phyloP scores from a whole-genome alignment of 2,797 vertebrate genomes.

The Phalanger gymnotis region DNA sequence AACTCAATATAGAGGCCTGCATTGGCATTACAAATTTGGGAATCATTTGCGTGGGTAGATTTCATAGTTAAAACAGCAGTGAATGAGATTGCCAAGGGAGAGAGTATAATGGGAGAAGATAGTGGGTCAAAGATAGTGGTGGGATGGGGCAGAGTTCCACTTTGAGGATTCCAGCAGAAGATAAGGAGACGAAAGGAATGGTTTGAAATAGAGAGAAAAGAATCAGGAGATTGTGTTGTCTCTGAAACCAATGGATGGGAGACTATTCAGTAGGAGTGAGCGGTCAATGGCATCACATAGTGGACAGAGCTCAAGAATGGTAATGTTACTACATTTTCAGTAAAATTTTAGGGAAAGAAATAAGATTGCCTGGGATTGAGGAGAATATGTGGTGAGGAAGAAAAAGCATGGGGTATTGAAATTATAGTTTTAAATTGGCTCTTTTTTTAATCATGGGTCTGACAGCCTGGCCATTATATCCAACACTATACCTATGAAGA shows the following conservation, averaged over 20 bases:
- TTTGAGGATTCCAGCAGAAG: background rate
- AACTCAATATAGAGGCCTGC: background rate
- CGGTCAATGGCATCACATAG: background rate
- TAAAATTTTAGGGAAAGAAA: background rate
- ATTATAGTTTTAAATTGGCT: background rate
- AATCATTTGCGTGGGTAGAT: background rate
- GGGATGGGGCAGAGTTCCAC: too few relatives aligned
- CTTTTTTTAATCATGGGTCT: background rate
- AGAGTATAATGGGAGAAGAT: background rate
- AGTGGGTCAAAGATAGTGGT: background rate
- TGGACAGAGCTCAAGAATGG: background rate
- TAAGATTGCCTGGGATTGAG: background rate
- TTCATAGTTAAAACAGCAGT: background rate
- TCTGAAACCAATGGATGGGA: background rate
- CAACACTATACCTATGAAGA: background rate
- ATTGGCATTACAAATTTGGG: background rate
- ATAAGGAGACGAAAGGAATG: background rate
- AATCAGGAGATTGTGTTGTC: background rate
- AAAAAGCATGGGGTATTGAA: background rate
- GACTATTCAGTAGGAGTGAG: background rate
- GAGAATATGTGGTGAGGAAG: background rate
- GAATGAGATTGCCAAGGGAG: background rate
- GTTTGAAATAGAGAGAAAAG: background rate
- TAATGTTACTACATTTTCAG: background rate
- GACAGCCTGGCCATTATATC: background rate